phyloP scores from a whole-genome alignment of 2,113 vertebrate genomes.

The Blennius ocellaris region DNA sequence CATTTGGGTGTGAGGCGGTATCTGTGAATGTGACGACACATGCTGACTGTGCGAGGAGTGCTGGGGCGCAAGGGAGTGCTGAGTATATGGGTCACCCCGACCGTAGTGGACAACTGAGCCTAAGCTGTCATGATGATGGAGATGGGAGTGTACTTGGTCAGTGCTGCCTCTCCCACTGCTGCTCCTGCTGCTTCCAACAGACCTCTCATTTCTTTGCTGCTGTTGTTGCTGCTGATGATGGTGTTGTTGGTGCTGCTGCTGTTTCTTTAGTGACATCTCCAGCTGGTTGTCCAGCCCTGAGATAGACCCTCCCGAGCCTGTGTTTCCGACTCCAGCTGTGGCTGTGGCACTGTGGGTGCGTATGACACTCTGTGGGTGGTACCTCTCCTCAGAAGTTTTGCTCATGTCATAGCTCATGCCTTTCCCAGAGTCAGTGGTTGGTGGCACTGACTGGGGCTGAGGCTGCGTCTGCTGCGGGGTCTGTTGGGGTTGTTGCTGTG shows the following conservation, averaged over 20 bases:
- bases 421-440: constrained; percentile 81
- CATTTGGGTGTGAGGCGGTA: constrained; percentile 80
- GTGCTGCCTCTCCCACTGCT: constrained; percentile 84
- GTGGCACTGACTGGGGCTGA: constrained; percentile 78
- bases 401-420: constrained; percentile 83
- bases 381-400: constrained; percentile 87
- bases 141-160: constrained; percentile 83
- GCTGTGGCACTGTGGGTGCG: constrained; percentile 90
- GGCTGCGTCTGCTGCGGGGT: constrained; percentile 77
- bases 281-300: constrained; percentile 88
- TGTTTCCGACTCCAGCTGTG: constrained; percentile 73
- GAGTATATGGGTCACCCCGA: constrained; percentile 82
- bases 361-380: constrained; percentile 94
- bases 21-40: constrained; percentile 78
- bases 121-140: constrained; percentile 86
- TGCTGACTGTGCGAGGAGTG: constrained; percentile 79
- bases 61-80: constrained; percentile 80
- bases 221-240: constrained; percentile 75
- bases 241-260: constrained; percentile 84
- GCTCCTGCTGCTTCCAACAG: constrained; percentile 82
- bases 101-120: constrained; percentile 93
- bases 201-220: constrained; percentile 83
- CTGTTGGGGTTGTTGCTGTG: constrained; percentile 77
- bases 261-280: constrained; percentile 89
- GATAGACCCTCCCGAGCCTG: constrained; percentile 75